Conservation (phyloP, 2,888 invertebrate genomes). For the Tipula unca region DNA sequence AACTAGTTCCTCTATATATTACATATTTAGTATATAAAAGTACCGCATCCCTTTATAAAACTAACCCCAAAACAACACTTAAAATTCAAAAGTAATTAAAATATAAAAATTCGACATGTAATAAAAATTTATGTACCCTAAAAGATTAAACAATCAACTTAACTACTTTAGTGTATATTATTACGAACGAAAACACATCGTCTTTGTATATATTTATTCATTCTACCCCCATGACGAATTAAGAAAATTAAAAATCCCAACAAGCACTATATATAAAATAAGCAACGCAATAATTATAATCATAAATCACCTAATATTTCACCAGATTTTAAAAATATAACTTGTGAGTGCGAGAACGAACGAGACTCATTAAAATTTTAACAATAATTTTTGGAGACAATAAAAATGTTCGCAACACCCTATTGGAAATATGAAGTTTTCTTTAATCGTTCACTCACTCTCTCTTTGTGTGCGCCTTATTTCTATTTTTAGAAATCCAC, state of each 20-base stretch:
- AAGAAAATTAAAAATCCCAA: not conserved
- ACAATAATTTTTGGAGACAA: not conserved
- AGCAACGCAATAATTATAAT: not conserved
- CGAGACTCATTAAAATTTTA: not conserved
- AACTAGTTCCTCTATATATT: not conserved
- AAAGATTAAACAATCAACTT: not conserved
- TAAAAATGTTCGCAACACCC: not conserved
- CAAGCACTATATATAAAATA: not conserved
- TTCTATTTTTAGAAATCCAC: not conserved
- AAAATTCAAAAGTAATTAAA: constrained; percentile 8
- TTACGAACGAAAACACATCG: not conserved
- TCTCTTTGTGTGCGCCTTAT: not conserved
- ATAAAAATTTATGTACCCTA: not conserved
- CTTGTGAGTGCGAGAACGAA: not conserved
- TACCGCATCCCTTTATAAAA: not conserved
- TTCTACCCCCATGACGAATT: not conserved
- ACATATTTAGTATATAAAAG: not conserved
- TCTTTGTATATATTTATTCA: not conserved
- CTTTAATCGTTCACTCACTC: not conserved
- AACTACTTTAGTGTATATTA: not conserved
- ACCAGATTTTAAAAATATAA: not conserved
- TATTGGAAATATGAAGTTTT: not conserved
- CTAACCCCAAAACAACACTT: not conserved
- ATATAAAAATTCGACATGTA: constrained; percentile 8
- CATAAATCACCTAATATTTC: not conserved